Base-by-base conservation (phyloP, 1,140 invertebrate species). In the Penaeus japonicus region DNA sequence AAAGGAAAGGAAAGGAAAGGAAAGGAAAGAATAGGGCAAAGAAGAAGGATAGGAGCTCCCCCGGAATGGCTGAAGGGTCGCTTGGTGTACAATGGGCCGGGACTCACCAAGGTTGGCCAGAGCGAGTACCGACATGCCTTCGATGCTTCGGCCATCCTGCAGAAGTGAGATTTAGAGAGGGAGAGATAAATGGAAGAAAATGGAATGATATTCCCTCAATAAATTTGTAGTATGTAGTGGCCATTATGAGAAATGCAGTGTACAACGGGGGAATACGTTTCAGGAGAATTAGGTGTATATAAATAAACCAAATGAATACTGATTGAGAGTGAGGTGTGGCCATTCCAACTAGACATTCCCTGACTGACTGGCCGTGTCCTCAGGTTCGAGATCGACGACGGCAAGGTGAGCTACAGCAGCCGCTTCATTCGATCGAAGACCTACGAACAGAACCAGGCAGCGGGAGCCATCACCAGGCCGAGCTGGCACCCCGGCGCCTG, bases 71-170 rank as follows among this genome's bases (percentile, higher is more conserved):
- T 98, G 4, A 95, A 94, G 65, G 97, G 97, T 0, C 95, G 93
- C 3, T 92, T 98, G 10, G 91, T 97, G n/a, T 93, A 96, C 62
- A 98, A 98, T 92, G 97, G 97, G 0, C 97, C 97, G 0, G 97
- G 97, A 4, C 95, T 94, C 82, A 96, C 96, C 92, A 91, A 92
- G 73, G 95, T 97, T 85, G 97, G 96, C 0, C 92, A 96, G 32
- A 95, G 95, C 91, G 94, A 93, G 39, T 97, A 96, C 90, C 93
- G 96, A 73, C 97, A 98, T 92, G 92, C 97, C 35, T 98, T 98
- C 91, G 97, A 98, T 93, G 96, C 96, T 89, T 95, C 96, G 0
- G 96, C 96, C 1, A 92, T 97, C 73, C 90, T 98, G 35, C 97
- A 98, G 91, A 95, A 95, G 94, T 93, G 30, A 90, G 85, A 17